Conservation (phyloP, 2,797 vertebrate genomes). For the Nyctalus aviator region DNA sequence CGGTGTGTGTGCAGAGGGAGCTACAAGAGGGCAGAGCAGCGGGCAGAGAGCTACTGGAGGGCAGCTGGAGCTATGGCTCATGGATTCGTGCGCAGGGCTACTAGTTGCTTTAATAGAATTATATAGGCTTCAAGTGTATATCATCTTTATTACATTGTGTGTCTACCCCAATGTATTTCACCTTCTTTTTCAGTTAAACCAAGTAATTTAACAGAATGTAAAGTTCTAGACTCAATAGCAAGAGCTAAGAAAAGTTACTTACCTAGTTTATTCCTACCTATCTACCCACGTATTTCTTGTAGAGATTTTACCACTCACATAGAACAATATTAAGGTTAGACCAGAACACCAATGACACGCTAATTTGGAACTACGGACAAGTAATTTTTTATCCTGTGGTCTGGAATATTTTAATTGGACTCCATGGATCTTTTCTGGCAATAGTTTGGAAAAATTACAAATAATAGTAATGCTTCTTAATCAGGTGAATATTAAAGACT, state of each 20-base stretch:
- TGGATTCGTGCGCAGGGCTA: too few species aligned
- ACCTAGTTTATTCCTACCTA: background rate
- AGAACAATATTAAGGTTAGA: constrained; percentile 37
- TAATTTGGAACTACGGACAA: constrained; percentile 23
- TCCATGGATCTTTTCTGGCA: background rate
- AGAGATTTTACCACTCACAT: background rate
- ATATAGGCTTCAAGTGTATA: background rate
- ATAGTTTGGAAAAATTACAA: background rate
- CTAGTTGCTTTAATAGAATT: background rate
- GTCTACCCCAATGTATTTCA: background rate
- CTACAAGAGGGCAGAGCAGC: too few species aligned
- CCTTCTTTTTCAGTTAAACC: constrained; percentile 10
- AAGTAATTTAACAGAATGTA: constrained; percentile 21
- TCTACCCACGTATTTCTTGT: background rate
- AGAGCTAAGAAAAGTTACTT: constrained; percentile 32
- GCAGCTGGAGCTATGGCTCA: too few species aligned
- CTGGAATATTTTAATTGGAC: background rate
- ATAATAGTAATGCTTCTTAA: background rate
- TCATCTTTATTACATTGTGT: background rate
- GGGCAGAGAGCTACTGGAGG: too few species aligned
- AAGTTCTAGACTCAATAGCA: background rate
- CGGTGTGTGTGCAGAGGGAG: too few species aligned
- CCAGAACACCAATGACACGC: background rate
- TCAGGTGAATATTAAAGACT: background rate
- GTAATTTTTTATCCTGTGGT: background rate